Base-by-base conservation (phyloP, 53 echinoderm and acorn worm species). In the Paracentrotus lividus region DNA sequence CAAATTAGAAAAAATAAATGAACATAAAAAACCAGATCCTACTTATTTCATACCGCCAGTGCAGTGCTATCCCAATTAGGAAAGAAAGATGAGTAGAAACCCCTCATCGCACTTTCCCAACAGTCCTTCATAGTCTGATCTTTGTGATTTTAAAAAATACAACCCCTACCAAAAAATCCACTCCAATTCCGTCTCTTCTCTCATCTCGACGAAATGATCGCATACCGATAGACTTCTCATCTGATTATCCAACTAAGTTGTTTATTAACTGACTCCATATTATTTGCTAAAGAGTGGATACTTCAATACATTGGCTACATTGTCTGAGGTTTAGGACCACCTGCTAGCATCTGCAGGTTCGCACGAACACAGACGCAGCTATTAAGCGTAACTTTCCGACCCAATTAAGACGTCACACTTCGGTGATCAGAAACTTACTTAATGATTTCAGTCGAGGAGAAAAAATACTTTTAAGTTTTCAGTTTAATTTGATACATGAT, bases 21-120 rank as follows among this genome's bases (percentile, higher is more conserved):
- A 26, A 40, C 38, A 14, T 20, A 40, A 18, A 76, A 42, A 77
- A 15, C 42, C 0, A 14, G 45, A 69, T n/a, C 21, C 18, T n/a
- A 81, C 49, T 81, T 4, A 81, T 47, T 81, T 81, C 81, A 81
- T 81, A 81, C n/a, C 81, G 81, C 44, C 81, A 81, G 81, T 81
- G 47, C 45, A 26, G 26, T n/a, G 81, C 26, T 12, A 81, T 8
- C 45, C 81, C 81, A 13, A 47, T 45, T 44, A 81, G 47, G 47
- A 47, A 26, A 81, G 12, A 23, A 14, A 81, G 20, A 81, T 10
- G n/a, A 81, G 49, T 9, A 81, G 47, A 47, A 81, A 27, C 24
- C 26, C 44, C 27, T 81, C 32, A 47, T 81, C 44, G 44, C n/a
- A n/a, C n/a, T 81, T 27, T n/a, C 5, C 47, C n/a, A 2, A 81